Percentiles rank a stretch among this genome's conserved stretches.
These are phyloP conservation scores for Xenus cinereus DNA, from an alignment of 2,113 vertebrate genomes.

Conservation along the genomic window DNA sequence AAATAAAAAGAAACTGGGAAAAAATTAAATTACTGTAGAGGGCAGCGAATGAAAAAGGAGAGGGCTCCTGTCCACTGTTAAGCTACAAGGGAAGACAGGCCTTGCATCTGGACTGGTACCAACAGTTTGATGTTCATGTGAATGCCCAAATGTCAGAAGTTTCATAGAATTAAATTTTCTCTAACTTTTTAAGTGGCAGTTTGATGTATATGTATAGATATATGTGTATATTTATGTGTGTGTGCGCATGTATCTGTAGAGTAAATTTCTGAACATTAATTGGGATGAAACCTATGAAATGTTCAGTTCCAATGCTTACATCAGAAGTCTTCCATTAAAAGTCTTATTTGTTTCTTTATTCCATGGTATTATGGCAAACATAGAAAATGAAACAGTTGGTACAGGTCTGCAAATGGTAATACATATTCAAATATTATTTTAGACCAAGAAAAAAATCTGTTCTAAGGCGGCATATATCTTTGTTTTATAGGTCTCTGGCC, in stretches of 20 bases:
- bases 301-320: not conserved
- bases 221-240: not conserved
- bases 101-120: not conserved
- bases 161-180: not conserved
- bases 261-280: not conserved
- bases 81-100: not conserved
- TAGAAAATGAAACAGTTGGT: not conserved
- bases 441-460: not conserved
- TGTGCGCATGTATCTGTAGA: not conserved
- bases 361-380: not conserved
- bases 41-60: not conserved
- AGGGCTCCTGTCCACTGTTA: not conserved
- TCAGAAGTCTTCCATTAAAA: not conserved
- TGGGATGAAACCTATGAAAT: not conserved
- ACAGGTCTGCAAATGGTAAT: not conserved
- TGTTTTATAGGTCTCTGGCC: slow-evolving; percentile 92
- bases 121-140: not conserved
- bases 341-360: not conserved
- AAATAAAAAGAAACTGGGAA: not conserved
- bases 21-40: not conserved
- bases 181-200: not conserved
- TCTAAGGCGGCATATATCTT: not conserved
- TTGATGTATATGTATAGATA: not conserved
- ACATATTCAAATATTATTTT: not conserved
- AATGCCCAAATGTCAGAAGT: not conserved